Conservation (phyloP, 2,113 vertebrate genomes). For the Gracilinanus agilis region DNA sequence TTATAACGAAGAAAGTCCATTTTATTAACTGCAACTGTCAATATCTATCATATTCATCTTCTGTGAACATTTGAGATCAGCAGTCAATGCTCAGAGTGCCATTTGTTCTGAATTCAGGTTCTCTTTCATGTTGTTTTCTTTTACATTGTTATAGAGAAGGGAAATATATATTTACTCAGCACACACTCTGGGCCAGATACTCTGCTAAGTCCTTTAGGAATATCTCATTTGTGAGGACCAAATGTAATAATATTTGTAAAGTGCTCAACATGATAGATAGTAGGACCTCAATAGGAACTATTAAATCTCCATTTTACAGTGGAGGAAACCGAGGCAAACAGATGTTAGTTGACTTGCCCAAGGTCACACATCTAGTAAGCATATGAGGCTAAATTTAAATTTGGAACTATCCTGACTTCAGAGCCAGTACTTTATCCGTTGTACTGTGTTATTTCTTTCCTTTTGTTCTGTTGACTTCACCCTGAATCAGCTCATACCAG, state of each 20-base stretch:
- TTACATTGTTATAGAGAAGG: background rate
- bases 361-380: too few species aligned
- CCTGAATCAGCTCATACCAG: background rate
- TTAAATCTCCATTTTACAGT: too few species aligned
- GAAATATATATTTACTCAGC: background rate
- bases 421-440: background rate
- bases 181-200: background rate
- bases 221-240: too few species aligned
- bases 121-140: background rate
- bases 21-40: background rate
- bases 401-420: background rate
- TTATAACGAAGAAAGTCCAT: too few species aligned
- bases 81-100: background rate
- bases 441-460: background rate
- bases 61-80: background rate
- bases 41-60: background rate
- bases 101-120: background rate
- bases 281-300: too few species aligned
- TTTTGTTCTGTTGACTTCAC: background rate
- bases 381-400: background rate
- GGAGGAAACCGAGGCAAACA: too few species aligned
- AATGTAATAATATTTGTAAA: too few species aligned
- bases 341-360: too few species aligned
- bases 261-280: too few species aligned
- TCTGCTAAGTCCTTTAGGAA: too few species aligned